phyloP scores from a whole-genome alignment of 2,888 invertebrate genomes.

The Tenthredo livida region DNA sequence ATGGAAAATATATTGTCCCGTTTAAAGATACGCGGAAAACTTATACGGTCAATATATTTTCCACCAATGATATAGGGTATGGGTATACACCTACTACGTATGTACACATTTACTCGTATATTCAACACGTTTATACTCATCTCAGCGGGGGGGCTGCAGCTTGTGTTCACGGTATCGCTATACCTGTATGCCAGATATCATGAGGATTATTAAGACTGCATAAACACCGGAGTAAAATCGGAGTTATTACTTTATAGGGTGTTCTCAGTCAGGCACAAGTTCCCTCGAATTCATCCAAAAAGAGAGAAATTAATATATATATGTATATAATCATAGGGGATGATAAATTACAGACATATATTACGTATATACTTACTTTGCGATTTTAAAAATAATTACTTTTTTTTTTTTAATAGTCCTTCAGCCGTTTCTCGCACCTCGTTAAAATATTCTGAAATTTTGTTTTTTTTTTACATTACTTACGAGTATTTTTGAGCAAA shows the following conservation, averaged over 20 bases:
- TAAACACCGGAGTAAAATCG: slow-evolving; percentile 74
- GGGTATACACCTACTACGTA: too few relatives aligned
- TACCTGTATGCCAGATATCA: slow-evolving; percentile 69
- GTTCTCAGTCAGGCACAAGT: slow-evolving; percentile 69
- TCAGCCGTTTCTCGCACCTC: neutral
- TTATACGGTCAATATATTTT: neutral
- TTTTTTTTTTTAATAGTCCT: too few relatives aligned
- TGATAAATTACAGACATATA: too few relatives aligned
- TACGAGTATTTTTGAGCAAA: neutral
- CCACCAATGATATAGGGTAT: neutral
- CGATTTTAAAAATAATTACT: too few relatives aligned
- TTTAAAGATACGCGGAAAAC: neutral
- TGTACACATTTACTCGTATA: slow-evolving; percentile 4
- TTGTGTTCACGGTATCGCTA: slow-evolving; percentile 64
- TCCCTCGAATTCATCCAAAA: neutral
- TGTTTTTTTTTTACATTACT: neutral
- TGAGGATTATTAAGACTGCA: slow-evolving; percentile 77
- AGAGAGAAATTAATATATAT: too few relatives aligned
- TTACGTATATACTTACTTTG: too few relatives aligned
- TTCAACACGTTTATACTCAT: slow-evolving; percentile 10
- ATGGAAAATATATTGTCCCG: neutral
- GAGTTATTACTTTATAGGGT: slow-evolving; percentile 72
- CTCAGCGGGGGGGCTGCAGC: slow-evolving; percentile 58
- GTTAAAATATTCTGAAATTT: neutral
- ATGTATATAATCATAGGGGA: neutral